A percentile compares a stretch with the other conserved stretches of the same genome.
These are phyloP conservation scores for Nemopilema nomurai DNA, from an alignment of 30 jellyfish, hydroid and myxozoan species.

Conservation along the genomic window DNA sequence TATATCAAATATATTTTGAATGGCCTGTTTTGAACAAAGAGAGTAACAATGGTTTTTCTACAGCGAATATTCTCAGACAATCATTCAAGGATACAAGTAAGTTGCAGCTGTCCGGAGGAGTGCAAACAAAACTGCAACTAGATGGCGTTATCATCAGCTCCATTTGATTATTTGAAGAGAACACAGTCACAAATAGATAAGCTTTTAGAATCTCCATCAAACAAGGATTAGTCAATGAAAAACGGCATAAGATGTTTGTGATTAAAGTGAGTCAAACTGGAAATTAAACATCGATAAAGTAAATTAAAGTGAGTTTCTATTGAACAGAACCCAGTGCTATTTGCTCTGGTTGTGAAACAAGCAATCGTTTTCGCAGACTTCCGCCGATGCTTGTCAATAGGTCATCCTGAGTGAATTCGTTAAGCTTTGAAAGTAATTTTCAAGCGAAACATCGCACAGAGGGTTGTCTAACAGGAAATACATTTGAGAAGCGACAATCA, in stretches of 20 bases:
- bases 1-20: background rate
- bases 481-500: too few relatives aligned
- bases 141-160: background rate
- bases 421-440: background rate
- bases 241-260: background rate
- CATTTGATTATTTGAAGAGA: background rate
- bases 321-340: background rate
- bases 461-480: background rate
- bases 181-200: background rate
- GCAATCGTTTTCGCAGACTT: background rate
- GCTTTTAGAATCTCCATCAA: background rate
- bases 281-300: background rate
- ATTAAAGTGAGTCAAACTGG: background rate
- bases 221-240: background rate
- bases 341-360: background rate
- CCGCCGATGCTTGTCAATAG: background rate
- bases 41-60: background rate
- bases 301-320: background rate
- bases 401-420: background rate
- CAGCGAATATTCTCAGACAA: background rate
- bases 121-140: background rate
- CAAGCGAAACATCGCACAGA: background rate
- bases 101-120: background rate
- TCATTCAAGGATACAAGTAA: background rate
- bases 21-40: background rate